phyloP scores from a whole-genome alignment of 2,113 vertebrate species.

The Entosphenus tridentatus region DNA sequence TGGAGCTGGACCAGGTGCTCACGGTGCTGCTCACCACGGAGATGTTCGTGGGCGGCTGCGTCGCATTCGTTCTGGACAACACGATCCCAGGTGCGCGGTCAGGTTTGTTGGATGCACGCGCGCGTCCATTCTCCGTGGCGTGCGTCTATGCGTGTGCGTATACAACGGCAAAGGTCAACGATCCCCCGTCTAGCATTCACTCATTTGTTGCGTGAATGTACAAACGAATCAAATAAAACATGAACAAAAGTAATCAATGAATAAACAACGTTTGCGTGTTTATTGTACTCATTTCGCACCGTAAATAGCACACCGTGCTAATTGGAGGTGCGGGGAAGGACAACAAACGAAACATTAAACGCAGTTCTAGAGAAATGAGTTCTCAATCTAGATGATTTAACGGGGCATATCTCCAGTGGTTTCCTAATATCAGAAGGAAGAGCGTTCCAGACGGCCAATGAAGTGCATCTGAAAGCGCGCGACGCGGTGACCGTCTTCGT shows the following conservation, averaged over 20 bases:
- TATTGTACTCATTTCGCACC: too few relatives aligned
- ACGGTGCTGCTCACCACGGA: constrained; percentile 78
- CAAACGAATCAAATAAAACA: neutral
- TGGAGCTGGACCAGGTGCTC: constrained; percentile 70
- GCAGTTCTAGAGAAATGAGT: too few relatives aligned
- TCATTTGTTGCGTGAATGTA: neutral
- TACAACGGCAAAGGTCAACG: neutral
- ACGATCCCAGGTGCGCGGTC: constrained; percentile 59
- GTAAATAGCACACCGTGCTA: too few relatives aligned
- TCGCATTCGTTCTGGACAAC: constrained; percentile 78
- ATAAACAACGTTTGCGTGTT: too few relatives aligned
- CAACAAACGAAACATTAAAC: too few relatives aligned
- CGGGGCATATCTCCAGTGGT: too few relatives aligned
- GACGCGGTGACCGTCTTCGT: neutral
- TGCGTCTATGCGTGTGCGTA: neutral
- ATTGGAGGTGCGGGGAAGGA: too few relatives aligned
- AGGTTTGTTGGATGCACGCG: neutral
- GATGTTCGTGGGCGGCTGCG: constrained; percentile 82
- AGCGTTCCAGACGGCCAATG: too few relatives aligned
- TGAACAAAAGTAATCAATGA: neutral
- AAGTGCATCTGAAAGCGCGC: too few relatives aligned
- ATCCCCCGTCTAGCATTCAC: neutral
- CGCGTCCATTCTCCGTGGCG: neutral
- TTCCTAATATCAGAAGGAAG: too few relatives aligned
- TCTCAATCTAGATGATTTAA: too few relatives aligned